Conservation (phyloP, 35 echinoderm and acorn worm genomes). For the Ophiothrix spiculata region DNA sequence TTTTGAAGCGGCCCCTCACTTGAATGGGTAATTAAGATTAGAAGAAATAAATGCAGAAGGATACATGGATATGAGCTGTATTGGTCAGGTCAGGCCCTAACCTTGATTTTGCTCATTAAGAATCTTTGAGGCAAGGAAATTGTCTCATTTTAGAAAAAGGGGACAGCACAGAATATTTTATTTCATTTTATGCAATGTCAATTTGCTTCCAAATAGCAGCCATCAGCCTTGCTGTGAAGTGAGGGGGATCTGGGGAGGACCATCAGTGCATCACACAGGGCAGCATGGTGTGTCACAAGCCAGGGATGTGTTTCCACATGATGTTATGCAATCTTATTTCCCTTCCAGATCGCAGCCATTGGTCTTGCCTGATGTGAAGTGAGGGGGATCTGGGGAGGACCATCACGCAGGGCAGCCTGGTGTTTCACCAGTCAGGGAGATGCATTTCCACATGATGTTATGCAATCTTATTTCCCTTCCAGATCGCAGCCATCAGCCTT, state of each 20-base stretch:
- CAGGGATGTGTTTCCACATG: background rate
- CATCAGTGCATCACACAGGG: slow-evolving; percentile 6
- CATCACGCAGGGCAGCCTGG: background rate
- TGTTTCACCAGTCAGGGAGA: too few relatives aligned
- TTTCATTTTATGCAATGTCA: too few relatives aligned
- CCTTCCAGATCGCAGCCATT: background rate
- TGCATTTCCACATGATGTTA: background rate
- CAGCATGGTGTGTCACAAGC: background rate
- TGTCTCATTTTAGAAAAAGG: too few relatives aligned
- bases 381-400: slow-evolving; percentile 14
- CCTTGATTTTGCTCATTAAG: too few relatives aligned
- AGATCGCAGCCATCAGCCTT: background rate
- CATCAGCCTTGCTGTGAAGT: slow-evolving; percentile 76
- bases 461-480: background rate
- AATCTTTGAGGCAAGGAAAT: too few relatives aligned
- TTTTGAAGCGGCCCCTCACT: too few relatives aligned
- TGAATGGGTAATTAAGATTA: too few relatives aligned
- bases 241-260: slow-evolving; percentile 56
- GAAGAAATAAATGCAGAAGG: too few relatives aligned
- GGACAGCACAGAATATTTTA: too few relatives aligned
- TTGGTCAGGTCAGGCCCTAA: too few relatives aligned
- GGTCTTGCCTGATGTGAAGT: background rate
- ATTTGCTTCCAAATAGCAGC: slow-evolving; percentile 36
- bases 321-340: background rate
- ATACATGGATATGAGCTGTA: too few relatives aligned